Conservation (phyloP, 1,140 invertebrate species). For the Ceratina australensis region DNA sequence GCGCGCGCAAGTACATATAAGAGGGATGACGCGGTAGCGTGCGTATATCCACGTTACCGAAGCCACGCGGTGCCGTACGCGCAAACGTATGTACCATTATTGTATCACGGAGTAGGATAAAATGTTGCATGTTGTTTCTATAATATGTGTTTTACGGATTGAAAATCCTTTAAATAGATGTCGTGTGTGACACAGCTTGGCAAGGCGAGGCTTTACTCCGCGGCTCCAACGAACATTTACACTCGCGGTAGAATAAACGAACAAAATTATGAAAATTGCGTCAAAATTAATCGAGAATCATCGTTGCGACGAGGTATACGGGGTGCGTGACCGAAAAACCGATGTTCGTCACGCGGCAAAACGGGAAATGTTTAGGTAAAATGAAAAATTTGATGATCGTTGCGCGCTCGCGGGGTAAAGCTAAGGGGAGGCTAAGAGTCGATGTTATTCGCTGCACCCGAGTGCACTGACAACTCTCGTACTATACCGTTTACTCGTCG, state of each 20-base stretch:
- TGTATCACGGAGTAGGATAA: constrained; percentile 75
- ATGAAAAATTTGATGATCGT: not conserved
- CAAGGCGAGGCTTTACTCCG: constrained; percentile 51
- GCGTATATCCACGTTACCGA: constrained; percentile 35
- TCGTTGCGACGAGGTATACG: not conserved
- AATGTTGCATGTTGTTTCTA: constrained; percentile 80
- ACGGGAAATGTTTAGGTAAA: not conserved
- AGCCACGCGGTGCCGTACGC: constrained; percentile 47
- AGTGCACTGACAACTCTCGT: constrained; percentile 56
- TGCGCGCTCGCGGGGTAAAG: constrained; percentile 15
- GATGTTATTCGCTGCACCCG: constrained; percentile 41
- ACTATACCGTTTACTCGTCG: constrained; percentile 58
- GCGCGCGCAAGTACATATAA: not conserved
- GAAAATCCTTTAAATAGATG: constrained; percentile 75
- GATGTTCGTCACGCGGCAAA: not conserved
- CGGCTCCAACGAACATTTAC: constrained; percentile 31
- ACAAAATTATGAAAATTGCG: not conserved
- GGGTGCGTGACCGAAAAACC: not conserved
- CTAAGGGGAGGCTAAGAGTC: constrained; percentile 11
- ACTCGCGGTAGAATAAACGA: not conserved
- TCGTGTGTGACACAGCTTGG: constrained; percentile 72
- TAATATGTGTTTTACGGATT: constrained; percentile 78
- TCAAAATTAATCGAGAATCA: not conserved
- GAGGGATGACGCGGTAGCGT: constrained; percentile 21
- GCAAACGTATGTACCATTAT: constrained; percentile 66